Percentiles rank a stretch among this genome's conserved stretches.
Evolutionary conservation across 1,140 invertebrate genomes (phyloP).

Genomic region (Stegodyphus mimosarum): DNA sequence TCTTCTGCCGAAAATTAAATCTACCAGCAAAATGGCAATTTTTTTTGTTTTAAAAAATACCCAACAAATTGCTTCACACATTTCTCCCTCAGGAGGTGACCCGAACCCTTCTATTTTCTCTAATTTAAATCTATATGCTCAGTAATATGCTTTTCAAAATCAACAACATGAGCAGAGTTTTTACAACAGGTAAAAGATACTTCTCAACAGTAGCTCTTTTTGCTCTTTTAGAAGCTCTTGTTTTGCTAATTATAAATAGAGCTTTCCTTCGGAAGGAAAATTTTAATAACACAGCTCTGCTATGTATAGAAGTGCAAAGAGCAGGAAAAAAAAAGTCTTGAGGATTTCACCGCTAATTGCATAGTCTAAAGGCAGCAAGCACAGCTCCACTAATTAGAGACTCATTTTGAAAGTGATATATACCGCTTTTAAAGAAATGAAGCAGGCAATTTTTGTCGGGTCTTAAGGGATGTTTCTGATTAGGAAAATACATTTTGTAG

Average conservation of each 20-base stretch:
- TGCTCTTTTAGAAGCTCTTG: not conserved
- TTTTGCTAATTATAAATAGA: conserved; percentile 24
- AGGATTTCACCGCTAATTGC: conserved; percentile 8
- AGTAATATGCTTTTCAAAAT: not conserved
- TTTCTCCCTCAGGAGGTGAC: not conserved
- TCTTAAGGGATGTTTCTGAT: conserved; percentile 3
- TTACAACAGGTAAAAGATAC: not conserved
- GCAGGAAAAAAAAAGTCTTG: not conserved
- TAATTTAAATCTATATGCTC: not conserved
- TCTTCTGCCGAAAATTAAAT: too few relatives aligned
- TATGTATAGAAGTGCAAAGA: not conserved
- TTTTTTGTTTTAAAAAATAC: too few relatives aligned
- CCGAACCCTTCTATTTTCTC: not conserved
- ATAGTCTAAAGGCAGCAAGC: conserved; percentile 1
- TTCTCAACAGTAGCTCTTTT: not conserved
- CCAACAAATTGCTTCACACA: too few relatives aligned
- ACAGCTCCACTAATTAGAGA: not conserved
- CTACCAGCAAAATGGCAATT: too few relatives aligned
- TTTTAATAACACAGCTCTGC: not conserved
- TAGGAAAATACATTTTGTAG: conserved; percentile 3
- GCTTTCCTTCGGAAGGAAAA: not conserved
- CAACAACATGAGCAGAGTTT: not conserved
- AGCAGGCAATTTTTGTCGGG: not conserved
- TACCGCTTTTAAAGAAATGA: not conserved
- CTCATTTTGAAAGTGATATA: not conserved